Evolutionary conservation across 2,113 vertebrate species (phyloP).

Genomic region (Chamaetylas fuelleborni): DNA sequence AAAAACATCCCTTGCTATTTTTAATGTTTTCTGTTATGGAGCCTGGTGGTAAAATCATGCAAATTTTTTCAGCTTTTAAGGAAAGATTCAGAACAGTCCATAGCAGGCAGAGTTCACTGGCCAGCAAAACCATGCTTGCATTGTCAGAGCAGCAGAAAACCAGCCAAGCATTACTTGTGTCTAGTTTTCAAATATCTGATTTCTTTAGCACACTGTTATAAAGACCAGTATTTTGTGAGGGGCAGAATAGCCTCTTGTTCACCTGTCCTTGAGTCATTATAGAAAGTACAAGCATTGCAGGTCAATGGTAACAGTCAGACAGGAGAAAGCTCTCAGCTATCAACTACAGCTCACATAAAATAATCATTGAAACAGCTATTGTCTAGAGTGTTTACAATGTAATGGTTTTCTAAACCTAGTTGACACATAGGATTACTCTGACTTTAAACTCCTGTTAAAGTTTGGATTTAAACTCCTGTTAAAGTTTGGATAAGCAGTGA

Average conservation of each 20-base stretch:
- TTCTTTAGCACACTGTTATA: background rate
- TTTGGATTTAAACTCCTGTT: background rate
- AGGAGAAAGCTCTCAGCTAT: background rate
- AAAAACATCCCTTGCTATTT: constrained; percentile 37
- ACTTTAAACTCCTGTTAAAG: background rate
- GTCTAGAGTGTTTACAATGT: background rate
- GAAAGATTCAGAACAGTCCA: constrained; percentile 15
- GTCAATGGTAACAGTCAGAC: background rate
- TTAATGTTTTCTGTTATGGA: background rate
- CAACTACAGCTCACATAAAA: background rate
- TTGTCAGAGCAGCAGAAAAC: background rate
- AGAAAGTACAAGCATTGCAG: background rate
- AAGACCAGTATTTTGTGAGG: background rate
- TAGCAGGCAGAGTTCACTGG: background rate
- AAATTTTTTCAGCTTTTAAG: constrained; percentile 64
- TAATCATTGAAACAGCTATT: background rate
- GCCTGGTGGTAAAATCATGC: constrained; percentile 19
- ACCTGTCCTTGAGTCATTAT: background rate
- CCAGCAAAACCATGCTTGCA: background rate
- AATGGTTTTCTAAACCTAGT: background rate
- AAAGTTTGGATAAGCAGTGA: background rate
- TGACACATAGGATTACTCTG: background rate
- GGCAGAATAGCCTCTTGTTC: background rate
- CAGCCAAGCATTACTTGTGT: background rate
- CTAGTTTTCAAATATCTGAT: background rate